Conservation (phyloP, 2,888 invertebrate species). For the Endotricha flammealis region DNA sequence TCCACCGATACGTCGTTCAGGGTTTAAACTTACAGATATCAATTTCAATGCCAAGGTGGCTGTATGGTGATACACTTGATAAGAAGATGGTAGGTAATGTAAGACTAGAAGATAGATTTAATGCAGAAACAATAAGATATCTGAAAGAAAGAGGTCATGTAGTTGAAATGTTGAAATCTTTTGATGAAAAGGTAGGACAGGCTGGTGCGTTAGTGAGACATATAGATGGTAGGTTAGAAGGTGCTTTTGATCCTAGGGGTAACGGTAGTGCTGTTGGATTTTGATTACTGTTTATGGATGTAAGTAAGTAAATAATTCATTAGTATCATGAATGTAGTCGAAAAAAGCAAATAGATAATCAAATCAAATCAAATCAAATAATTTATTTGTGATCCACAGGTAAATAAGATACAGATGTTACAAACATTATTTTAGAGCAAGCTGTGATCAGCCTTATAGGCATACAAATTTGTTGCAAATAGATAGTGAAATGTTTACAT, state of each 20-base stretch:
- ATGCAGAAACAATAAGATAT: slow-evolving; percentile 41
- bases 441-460: no score
- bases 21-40: slow-evolving; percentile 44
- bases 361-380: no score
- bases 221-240: slow-evolving; percentile 53
- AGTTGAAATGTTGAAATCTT: slow-evolving; percentile 38
- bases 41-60: slow-evolving; percentile 55
- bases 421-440: no score
- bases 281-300: slow-evolving; percentile 23
- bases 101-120: slow-evolving; percentile 52
- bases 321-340: no score
- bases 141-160: slow-evolving; percentile 51
- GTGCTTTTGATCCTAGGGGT: slow-evolving; percentile 58
- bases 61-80: slow-evolving; percentile 43
- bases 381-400: no score
- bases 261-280: slow-evolving; percentile 62
- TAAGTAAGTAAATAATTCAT: no score
- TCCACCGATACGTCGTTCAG: slow-evolving; percentile 63
- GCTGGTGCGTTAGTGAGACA: slow-evolving; percentile 60
- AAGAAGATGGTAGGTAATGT: slow-evolving; percentile 29
- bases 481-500: no score
- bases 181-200: slow-evolving; percentile 44
- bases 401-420: no score
- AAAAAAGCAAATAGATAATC: no score
- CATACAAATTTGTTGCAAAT: no score